phyloP scores from a whole-genome alignment of 2,113 vertebrate species.

The Nerophis lumbriciformis region DNA sequence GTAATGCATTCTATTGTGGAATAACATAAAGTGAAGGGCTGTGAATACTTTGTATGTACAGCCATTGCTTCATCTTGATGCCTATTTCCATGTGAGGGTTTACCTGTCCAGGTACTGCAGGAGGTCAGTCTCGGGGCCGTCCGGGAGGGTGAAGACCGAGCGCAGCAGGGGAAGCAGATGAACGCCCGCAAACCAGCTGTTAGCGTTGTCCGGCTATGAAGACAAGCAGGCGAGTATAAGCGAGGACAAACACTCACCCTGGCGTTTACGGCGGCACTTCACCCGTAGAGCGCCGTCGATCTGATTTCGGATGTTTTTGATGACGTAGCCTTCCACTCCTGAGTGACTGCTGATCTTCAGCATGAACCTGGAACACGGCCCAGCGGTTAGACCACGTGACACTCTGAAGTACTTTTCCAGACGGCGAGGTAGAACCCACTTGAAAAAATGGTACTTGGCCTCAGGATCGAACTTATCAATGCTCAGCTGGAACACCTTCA shows the following conservation, averaged over 20 bases:
- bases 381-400: neutral
- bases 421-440: constrained; percentile 61
- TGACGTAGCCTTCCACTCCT: constrained; percentile 89
- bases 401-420: neutral
- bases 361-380: constrained; percentile 56
- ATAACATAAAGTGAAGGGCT: neutral
- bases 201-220: constrained; percentile 65
- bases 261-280: neutral
- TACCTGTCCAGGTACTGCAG: constrained; percentile 90
- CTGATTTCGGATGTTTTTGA: constrained; percentile 93
- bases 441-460: constrained; percentile 90
- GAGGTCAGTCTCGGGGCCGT: constrained; percentile 92
- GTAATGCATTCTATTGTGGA: neutral
- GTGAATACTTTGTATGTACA: too few species aligned
- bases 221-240: neutral
- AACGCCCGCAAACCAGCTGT: constrained; percentile 82
- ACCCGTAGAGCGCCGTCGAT: constrained; percentile 75
- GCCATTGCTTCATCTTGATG: too few species aligned
- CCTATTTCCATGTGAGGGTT: constrained; percentile 16
- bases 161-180: constrained; percentile 83
- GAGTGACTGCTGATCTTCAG: constrained; percentile 88
- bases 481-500: constrained; percentile 85
- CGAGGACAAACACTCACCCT: neutral
- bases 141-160: constrained; percentile 80
- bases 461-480: constrained; percentile 86